Percentiles rank a stretch among this genome's conserved stretches.
These are phyloP conservation scores for Anolis apletophallus DNA, from an alignment of 2,797 vertebrate species.

Conservation along the genomic window DNA sequence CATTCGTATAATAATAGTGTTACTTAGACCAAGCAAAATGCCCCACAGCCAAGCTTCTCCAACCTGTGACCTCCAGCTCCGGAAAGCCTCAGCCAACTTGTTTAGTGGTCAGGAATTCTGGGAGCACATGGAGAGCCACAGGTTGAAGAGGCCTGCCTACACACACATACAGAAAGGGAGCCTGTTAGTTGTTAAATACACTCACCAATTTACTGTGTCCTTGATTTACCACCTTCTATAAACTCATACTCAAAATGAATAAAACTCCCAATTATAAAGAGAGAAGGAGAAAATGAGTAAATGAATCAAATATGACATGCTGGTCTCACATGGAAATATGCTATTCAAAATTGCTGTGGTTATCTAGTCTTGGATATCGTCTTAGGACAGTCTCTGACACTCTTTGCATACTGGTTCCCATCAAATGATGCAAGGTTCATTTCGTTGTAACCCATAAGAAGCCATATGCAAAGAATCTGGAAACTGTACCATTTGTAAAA, in stretches of 20 bases:
- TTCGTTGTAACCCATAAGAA: no score
- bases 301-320: background rate
- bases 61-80: background rate
- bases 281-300: background rate
- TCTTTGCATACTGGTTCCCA: no score
- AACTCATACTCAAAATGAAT: background rate
- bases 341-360: background rate
- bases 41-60: no score
- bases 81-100: background rate
- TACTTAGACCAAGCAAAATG: background rate
- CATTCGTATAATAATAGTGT: background rate
- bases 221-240: background rate
- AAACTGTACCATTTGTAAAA: no score
- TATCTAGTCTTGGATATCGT: background rate
- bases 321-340: background rate
- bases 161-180: no score
- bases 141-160: no score
- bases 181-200: background rate
- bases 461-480: no score
- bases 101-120: background rate
- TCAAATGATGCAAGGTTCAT: no score
- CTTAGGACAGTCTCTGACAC: background rate
- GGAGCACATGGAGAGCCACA: no score
- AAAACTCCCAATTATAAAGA: background rate
- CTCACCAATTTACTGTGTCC: no score